Evolutionary conservation across 53 echinoderm and acorn worm species (phyloP).

Genomic region (Apostichopus leukothele): DNA sequence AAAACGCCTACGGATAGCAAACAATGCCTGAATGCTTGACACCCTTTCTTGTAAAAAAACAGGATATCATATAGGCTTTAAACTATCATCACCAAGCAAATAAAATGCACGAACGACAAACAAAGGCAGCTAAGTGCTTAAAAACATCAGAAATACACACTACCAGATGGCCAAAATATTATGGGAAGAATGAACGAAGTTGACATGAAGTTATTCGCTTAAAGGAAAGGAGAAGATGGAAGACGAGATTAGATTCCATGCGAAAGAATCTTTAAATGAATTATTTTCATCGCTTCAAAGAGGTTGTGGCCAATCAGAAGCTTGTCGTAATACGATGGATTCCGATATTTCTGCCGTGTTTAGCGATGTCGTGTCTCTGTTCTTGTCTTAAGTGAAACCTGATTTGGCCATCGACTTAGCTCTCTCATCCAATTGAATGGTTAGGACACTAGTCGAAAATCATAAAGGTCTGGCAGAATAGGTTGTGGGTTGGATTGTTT

Average conservation of each 20-base stretch:
- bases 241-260: conserved; percentile 21
- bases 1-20: background rate
- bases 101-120: background rate
- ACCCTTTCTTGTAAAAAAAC: conserved; percentile 23
- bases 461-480: no score
- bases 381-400: no score
- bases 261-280: conserved; percentile 15
- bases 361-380: background rate
- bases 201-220: background rate
- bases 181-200: background rate
- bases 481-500: no score
- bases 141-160: conserved; percentile 30
- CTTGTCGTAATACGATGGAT: conserved; percentile 7
- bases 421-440: no score
- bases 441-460: no score
- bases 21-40: background rate
- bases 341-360: conserved; percentile 15
- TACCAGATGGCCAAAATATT: conserved; percentile 16
- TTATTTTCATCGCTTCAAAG: background rate
- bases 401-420: no score
- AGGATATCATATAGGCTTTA: background rate
- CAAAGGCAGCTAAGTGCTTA: background rate
- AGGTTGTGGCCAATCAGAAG: background rate
- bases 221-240: conserved; percentile 11
- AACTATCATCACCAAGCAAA: conserved; percentile 27